Conservation (phyloP, 2,113 vertebrate genomes). For the Scatophagus argus region DNA sequence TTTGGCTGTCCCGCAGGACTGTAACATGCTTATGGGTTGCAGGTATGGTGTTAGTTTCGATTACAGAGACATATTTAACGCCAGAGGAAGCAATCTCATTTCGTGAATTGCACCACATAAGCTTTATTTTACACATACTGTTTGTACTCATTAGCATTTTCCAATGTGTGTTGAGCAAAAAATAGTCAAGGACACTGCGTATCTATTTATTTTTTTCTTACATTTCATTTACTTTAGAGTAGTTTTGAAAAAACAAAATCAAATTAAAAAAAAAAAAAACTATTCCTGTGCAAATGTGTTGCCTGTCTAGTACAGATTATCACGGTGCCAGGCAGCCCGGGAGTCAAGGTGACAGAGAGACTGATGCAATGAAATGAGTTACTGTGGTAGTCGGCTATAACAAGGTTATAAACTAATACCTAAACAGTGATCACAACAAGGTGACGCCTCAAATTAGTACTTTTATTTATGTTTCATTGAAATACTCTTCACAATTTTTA, state of each 20-base stretch:
- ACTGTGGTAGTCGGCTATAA: neutral
- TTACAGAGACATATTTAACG: neutral
- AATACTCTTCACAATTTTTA: neutral
- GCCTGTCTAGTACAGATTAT: constrained; percentile 5
- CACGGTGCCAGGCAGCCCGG: neutral
- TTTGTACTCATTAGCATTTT: neutral
- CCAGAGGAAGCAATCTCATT: neutral
- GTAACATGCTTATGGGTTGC: neutral
- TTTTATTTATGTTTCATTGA: neutral
- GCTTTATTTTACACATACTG: neutral
- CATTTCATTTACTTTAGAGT: neutral
- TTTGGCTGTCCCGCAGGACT: neutral
- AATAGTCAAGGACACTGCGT: neutral
- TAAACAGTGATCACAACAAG: constrained; percentile 9
- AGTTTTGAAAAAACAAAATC: neutral
- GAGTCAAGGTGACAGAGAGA: constrained; percentile 9
- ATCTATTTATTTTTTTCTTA: neutral
- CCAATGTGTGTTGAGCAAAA: neutral
- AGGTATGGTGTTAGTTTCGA: neutral
- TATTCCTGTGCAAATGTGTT: neutral
- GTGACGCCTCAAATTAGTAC: neutral
- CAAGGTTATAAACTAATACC: neutral
- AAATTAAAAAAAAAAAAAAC: constrained; percentile 5
- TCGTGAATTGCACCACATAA: neutral
- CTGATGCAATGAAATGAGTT: neutral